Evolutionary conservation across 1,140 invertebrate species (phyloP), one percentile per base, ranked within the genome.

Genomic region (Diploscapter pachys): DNA sequence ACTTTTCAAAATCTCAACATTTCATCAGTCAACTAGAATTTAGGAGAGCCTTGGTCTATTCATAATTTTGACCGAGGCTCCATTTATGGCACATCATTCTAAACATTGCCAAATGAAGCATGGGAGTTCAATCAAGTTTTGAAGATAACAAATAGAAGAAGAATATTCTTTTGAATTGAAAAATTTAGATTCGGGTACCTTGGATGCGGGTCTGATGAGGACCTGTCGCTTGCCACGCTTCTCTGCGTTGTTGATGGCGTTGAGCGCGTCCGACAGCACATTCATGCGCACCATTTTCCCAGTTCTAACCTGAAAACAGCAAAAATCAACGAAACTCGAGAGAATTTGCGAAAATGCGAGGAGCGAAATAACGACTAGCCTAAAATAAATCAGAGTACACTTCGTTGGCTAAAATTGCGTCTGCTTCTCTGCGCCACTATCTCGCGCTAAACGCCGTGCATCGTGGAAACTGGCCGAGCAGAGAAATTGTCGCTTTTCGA

Each of bases 211-310:
- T 82, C 96, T 89, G 80, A 99, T 91, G 59, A 99, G 89, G 56
- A 99, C 97, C 89, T 99, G 97, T 76, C 97, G 90, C 88, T 99
- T 99, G 79, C 95, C 96, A 81, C 95, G 90, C 86, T 96, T 98
- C 87, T 99, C 97, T 65, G 97, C 97, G 91, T 98, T 98, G 88
- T 97, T 95, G 86, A 99, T 98, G 73, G 92, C 92, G 88, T 96
- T 98, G 2, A 99, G 89, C 86, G 96, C 96, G 91, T 99, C 96
- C 84, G 95, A 94, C 87, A 99, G 91, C 87, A 97, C 95, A 88
- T 98, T 98, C 94, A 99, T 98, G 84, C 95, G 95, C 89, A 99
- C 96, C 97, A 99, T 99, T 59, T 81, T 82, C 65, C 53, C 56
- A 54, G 62, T 69, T 68, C 63, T 75, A 67, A 56, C 72, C 68